Evolutionary conservation across 2,888 invertebrate species (phyloP), one percentile per base, ranked within the genome.

Genomic region (Protodeltote pygarga): DNA sequence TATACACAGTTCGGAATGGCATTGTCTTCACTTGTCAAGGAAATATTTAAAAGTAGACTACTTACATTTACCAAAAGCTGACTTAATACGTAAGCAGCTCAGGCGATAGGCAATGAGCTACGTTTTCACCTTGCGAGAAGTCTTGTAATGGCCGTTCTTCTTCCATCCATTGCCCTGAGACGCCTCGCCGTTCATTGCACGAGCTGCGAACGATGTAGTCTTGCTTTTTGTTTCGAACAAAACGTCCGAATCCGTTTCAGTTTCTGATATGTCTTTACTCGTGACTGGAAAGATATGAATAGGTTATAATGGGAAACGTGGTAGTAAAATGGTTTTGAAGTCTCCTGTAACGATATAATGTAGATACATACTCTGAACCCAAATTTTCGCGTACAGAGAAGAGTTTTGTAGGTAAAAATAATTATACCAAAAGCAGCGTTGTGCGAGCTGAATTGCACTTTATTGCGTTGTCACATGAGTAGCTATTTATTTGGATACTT

Each of bases 161-260:
- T 92, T 93, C 83, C 91, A 88, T 5, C 92, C 90, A 68, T 93
- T 93, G 50, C 85, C 83, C 42, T 89, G 93, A 1, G 91, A 71
- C 39, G 57, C 71, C 6, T 91, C 92, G 2, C 92, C 92, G 75
- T 92, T 92, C 61, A 78, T 65, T 1, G 79, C 67, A 5, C 90
- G 85, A 1, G 75, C 62, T 1, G 78, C 76, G 59, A 91, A 88
- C 9, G 89, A 75, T 0, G 89, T 85, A 15, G 93, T 92, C 67
- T 95, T 95, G 54, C 92, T 93, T 44, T 95, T 93, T 5, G 95
- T 94, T 80, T 97, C 97, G 79, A 97, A 97, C 11, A 97, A 87
- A 5, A 97, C 95, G 83, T 97, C 97, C 0, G 97, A 97, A 69
- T 97, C 97, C 0, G 96, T 96, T 62, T 97, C 97, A 0, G 95